Base-by-base conservation (phyloP, 2,113 vertebrate species). In the Choloepus hoffmanni region DNA sequence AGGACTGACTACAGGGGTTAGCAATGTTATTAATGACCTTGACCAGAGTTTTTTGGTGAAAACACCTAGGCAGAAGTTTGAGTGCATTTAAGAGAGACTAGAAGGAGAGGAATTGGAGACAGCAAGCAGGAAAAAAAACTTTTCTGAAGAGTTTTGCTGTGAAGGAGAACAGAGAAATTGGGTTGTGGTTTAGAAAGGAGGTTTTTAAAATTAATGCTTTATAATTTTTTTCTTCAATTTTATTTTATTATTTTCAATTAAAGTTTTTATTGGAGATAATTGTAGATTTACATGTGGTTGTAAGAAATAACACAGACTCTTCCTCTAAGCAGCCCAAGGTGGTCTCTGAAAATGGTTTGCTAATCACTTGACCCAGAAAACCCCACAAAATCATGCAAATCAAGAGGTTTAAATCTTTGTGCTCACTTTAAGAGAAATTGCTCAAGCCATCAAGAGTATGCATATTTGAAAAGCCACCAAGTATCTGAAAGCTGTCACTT, bases 131-230 rank as follows among this genome's bases (percentile, higher is more conserved):
- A 40, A 79, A 85, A 43, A 85, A 78, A 70, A n/a, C 3, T 5
- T 30, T 73, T 72, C 67, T 43, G 10, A 74, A 50, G 33, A 90
- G 23, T 43, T 70, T 78, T 90, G 60, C 43, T 89, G 16, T 30
- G 50, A 78, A 84, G 65, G 79, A 85, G 55, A 93, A 85, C 30
- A 85, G 88, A 79, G n/a, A 74, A 92, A 81, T 74, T 36, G 55
- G 63, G 33, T 67, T 50, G 21, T 93, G 60, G 30, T 68, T 10
- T 30, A 65, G 50, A 90, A 55, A 45, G 79, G 55, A 14, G 19
- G 3, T 40, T 79, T 58, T 58, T 36, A 67, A 36, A 90, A 78
- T 63, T 21, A 77, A 53, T 62, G 81, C 24, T 81, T 85, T 53
- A 55, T n/a, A 24, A 79, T 60, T 62, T 89, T 76, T 76, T 78